Evolutionary conservation across 53 echinoderm and acorn worm genomes (phyloP).

Genomic region (Arbacia lixula): DNA sequence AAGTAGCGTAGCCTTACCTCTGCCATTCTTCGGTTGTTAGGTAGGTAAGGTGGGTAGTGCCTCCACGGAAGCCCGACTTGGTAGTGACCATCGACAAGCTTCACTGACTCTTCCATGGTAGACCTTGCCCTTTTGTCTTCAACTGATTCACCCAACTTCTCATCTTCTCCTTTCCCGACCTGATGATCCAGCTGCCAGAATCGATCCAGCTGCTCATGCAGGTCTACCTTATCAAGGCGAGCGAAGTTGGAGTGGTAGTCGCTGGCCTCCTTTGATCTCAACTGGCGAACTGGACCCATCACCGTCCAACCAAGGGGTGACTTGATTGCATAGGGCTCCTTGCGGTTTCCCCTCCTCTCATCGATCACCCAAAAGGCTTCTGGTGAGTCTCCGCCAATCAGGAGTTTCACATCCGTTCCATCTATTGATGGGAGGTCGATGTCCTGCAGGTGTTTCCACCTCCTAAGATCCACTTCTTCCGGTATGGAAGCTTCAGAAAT

Average conservation of each 20-base stretch:
- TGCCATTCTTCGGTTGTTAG: slow-evolving; percentile 39
- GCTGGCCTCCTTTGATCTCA: background rate
- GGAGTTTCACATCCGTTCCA: slow-evolving; percentile 20
- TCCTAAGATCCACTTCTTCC: slow-evolving; percentile 27
- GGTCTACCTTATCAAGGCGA: background rate
- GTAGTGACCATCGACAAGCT: slow-evolving; percentile 58
- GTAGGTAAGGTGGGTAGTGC: slow-evolving; percentile 21
- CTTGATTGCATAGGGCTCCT: slow-evolving; percentile 66
- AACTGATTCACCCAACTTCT: slow-evolving; percentile 50
- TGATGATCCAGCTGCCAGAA: slow-evolving; percentile 46
- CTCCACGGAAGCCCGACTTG: slow-evolving; percentile 50
- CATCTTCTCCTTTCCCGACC: slow-evolving; percentile 7
- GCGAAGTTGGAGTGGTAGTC: background rate
- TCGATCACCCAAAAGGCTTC: slow-evolving; percentile 65
- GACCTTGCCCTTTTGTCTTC: slow-evolving; percentile 61
- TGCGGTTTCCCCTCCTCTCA: slow-evolving; percentile 50
- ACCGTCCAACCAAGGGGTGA: slow-evolving; percentile 55
- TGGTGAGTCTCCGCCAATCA: slow-evolving; percentile 55
- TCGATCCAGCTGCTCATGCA: slow-evolving; percentile 39
- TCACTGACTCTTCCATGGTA: slow-evolving; percentile 49
- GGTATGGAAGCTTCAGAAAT: slow-evolving; percentile 40
- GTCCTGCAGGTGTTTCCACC: slow-evolving; percentile 52
- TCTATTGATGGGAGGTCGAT: slow-evolving; percentile 17
- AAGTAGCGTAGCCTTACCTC: slow-evolving; percentile 48
- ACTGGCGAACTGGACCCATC: slow-evolving; percentile 24